These are phyloP conservation scores for Agriopis aurantiaria DNA, from an alignment of 2,888 invertebrate genomes.

Conservation along the genomic window DNA sequence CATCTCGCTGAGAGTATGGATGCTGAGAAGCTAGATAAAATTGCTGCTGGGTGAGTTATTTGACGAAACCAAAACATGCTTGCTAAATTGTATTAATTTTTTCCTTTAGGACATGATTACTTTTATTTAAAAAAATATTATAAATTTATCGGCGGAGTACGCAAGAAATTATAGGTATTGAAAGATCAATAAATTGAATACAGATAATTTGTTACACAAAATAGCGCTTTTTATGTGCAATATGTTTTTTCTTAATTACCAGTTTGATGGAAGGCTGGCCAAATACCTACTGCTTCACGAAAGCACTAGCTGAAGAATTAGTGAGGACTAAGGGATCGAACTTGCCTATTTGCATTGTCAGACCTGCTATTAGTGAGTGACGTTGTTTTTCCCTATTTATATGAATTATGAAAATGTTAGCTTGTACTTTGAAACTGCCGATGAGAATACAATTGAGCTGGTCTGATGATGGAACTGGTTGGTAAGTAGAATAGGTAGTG, in stretches of 20 bases:
- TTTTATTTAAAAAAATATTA: no score
- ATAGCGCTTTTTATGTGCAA: no score
- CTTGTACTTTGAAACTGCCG: no score
- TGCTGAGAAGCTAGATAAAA: slow-evolving; percentile 36
- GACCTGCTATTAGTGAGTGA: slow-evolving; percentile 91
- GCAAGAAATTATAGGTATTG: no score
- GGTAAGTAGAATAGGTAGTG: no score
- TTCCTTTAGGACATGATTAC: neutral
- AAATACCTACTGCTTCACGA: slow-evolving; percentile 91
- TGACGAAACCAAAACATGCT: neutral
- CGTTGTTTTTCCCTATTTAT: neutral
- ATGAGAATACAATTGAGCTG: no score
- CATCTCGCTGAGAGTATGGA: slow-evolving; percentile 48
- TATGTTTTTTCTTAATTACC: neutral
- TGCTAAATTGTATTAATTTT: neutral
- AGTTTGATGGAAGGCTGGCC: slow-evolving; percentile 86
- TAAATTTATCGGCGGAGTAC: no score
- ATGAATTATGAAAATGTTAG: no score
- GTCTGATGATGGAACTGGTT: no score
- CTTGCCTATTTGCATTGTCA: slow-evolving; percentile 88
- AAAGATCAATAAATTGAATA: no score
- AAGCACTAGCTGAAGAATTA: slow-evolving; percentile 89
- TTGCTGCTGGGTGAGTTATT: slow-evolving; percentile 28
- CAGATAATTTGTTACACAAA: no score
- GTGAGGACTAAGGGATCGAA: slow-evolving; percentile 81